Conservation (phyloP, 2,888 invertebrate genomes). For the Scelioninae gen. 1 region DNA sequence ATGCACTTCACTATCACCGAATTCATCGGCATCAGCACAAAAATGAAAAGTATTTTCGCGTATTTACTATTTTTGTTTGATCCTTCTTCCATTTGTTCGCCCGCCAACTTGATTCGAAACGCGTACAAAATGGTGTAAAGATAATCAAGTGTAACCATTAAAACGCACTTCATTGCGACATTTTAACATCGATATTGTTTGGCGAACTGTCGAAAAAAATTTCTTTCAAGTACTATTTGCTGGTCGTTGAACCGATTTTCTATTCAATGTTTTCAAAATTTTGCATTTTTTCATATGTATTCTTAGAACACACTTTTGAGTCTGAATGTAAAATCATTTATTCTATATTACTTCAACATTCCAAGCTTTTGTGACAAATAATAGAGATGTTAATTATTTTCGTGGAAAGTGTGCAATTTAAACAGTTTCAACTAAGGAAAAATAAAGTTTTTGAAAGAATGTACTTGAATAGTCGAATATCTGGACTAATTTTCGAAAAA, state of each 20-base stretch:
- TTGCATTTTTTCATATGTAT: too few species aligned
- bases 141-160: constrained; percentile 36
- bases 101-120: background rate
- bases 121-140: constrained; percentile 22
- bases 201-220: constrained; percentile 31
- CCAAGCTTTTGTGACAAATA: too few species aligned
- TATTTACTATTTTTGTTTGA: constrained; percentile 56
- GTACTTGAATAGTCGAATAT: too few species aligned
- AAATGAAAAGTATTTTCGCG: constrained; percentile 46
- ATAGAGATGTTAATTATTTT: too few species aligned
- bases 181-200: constrained; percentile 51
- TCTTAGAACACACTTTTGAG: too few species aligned
- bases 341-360: too few species aligned
- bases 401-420: too few species aligned
- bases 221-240: constrained; percentile 13
- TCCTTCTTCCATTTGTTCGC: constrained; percentile 44
- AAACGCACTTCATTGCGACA: constrained; percentile 35
- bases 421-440: too few species aligned
- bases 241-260: background rate
- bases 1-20: constrained; percentile 35
- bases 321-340: too few species aligned
- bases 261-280: too few species aligned
- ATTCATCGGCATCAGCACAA: constrained; percentile 35
- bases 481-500: too few species aligned
- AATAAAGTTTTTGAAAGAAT: too few species aligned